Base-by-base conservation (phyloP, 2,888 invertebrate genomes). In the Apotomis betuletana region DNA sequence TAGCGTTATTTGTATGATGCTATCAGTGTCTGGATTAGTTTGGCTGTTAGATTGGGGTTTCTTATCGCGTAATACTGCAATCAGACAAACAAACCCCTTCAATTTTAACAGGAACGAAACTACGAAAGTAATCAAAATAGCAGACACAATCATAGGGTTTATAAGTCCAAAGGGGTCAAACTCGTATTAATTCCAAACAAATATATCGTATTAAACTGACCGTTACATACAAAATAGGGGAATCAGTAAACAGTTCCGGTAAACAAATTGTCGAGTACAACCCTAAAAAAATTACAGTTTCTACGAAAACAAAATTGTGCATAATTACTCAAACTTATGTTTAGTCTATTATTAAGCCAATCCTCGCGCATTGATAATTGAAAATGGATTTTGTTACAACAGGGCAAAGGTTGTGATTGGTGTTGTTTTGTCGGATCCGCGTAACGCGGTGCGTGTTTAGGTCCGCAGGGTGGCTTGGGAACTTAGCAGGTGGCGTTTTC, bases 401-500 rank as follows among this genome's bases (percentile, higher is more conserved):
- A 55, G 70, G 5, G 60, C 77, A 81, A 87, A 79, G 82, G 86
- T 85, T 81, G 82, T 77, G 80, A 83, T 80, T 87, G 73, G 83
- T 76, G 79, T 74, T 63, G 77, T 78, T 77, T 75, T 77, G 72
- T 68, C 76, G 76, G 78, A 77, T 77, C 27, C 77, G 81, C 81
- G 83, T 84, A 82, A 81, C 80, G 78, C 80, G 83, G 87, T 91
- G 92, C 91, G 92, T 90, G 92, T 86, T 88, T 86, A 86, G 87
- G 81, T 79, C 78, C 78, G 84, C 77, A 81, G 83, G 92, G 91
- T 83, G 87, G 87, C 85, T 83, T 91, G 92, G 82, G 92, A 92
- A 91, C 87, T 77, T 81, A 80, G 84, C 93, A 93, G 93, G 92
- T 93, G 93, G 85, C 85, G 85, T 88, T 90, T 93, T 93, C 92